A percentile compares a stretch with the other conserved stretches of the same genome.
Evolutionary conservation across 1,140 invertebrate genomes (phyloP).

Genomic region (Wiebesia pumilae): DNA sequence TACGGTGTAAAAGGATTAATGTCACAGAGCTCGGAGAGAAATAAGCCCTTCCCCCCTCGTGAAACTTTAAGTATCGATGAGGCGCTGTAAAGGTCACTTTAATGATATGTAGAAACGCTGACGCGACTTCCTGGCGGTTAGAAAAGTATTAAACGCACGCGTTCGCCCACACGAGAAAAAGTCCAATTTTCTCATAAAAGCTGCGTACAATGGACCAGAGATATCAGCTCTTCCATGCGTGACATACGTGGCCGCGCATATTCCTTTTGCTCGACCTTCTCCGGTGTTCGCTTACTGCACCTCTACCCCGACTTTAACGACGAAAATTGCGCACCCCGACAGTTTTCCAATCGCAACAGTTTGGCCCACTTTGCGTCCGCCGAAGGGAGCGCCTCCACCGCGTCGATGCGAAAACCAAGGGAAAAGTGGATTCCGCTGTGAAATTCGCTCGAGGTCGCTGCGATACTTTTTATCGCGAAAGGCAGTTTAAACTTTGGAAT

Average conservation of each 20-base stretch:
- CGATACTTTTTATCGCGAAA: too few relatives aligned
- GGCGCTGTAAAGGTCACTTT: slow-evolving; percentile 21
- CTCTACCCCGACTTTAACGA: slow-evolving; percentile 22
- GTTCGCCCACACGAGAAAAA: not conserved
- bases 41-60: not conserved
- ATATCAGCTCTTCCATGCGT: not conserved
- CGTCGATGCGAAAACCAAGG: not conserved
- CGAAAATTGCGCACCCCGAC: slow-evolving; percentile 23
- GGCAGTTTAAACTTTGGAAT: too few relatives aligned
- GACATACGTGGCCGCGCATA: too few relatives aligned
- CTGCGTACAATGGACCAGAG: not conserved
- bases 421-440: not conserved
- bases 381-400: not conserved
- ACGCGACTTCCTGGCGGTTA: not conserved
- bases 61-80: not conserved
- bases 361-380: not conserved
- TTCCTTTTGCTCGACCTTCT: not conserved
- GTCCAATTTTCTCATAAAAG: not conserved
- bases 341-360: not conserved
- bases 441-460: not conserved
- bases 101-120: not conserved
- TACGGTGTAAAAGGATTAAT: not conserved
- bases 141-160: slow-evolving; percentile 2
- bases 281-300: not conserved
- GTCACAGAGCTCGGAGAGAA: not conserved